Conservation (phyloP, 2,113 vertebrate genomes). For the Abramis brama region DNA sequence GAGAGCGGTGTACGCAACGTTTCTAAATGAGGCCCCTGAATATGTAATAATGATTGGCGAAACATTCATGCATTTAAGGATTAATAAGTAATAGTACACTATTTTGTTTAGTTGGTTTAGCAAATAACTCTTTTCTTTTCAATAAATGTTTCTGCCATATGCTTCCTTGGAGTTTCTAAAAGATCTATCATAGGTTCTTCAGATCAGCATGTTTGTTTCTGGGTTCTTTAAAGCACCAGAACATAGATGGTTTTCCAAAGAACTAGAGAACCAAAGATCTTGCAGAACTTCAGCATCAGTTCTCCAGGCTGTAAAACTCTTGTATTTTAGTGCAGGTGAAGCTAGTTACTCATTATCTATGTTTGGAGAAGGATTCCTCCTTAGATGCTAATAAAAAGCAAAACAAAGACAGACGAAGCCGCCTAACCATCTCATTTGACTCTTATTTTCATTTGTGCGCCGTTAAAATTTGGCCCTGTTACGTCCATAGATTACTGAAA, state of each 20-base stretch:
- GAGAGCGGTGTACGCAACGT: too few relatives aligned
- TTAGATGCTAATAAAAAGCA: too few relatives aligned
- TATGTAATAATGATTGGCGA: too few relatives aligned
- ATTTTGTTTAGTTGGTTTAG: background rate
- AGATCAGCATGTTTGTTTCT: background rate
- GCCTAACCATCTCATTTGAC: conserved; percentile 23
- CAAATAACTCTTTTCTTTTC: background rate
- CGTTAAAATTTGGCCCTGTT: background rate
- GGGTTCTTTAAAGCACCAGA: background rate
- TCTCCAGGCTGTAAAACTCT: background rate
- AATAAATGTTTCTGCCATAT: background rate
- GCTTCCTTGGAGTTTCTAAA: background rate
- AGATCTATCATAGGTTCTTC: background rate
- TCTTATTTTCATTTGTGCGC: conserved; percentile 2
- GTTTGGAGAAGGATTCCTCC: background rate
- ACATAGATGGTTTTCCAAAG: background rate
- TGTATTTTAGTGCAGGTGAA: background rate
- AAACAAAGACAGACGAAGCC: background rate
- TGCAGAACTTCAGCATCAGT: background rate
- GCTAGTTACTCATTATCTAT: conserved; percentile 1
- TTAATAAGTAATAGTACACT: too few relatives aligned
- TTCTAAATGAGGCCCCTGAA: too few relatives aligned
- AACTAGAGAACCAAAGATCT: background rate
- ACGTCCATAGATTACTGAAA: background rate
- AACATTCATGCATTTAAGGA: too few relatives aligned